These are phyloP conservation scores for Oncorhynchus gorbuscha DNA, from an alignment of 2,113 vertebrate species.

Conservation along the genomic window DNA sequence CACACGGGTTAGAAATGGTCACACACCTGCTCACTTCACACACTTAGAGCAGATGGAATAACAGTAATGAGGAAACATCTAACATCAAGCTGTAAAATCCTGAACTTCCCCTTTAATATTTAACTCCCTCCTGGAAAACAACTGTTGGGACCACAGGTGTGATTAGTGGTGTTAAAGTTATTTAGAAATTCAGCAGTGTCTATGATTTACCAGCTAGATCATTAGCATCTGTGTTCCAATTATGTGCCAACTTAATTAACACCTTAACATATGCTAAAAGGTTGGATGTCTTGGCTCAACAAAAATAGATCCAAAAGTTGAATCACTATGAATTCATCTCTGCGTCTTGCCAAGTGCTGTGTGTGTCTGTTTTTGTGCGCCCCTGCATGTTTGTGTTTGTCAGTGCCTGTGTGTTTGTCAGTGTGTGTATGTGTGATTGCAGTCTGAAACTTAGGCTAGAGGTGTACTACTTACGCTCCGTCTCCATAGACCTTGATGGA, in stretches of 20 bases:
- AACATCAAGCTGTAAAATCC: too few relatives aligned
- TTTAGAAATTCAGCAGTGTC: too few relatives aligned
- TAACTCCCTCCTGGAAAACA: too few relatives aligned
- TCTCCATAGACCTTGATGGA: slow-evolving; percentile 88
- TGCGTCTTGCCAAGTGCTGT: background rate
- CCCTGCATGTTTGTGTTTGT: background rate
- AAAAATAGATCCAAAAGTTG: too few relatives aligned
- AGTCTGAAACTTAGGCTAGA: background rate
- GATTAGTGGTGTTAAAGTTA: too few relatives aligned
- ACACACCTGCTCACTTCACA: too few relatives aligned
- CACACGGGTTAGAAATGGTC: background rate
- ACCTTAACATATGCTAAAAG: background rate
- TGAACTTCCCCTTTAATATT: too few relatives aligned
- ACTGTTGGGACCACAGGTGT: too few relatives aligned
- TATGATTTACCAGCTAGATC: too few relatives aligned
- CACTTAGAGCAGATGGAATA: background rate
- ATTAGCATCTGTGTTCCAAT: too few relatives aligned
- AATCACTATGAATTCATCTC: background rate
- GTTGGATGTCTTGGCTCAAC: background rate
- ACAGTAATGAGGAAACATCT: background rate
- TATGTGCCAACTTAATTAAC: background rate
- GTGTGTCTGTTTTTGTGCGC: background rate
- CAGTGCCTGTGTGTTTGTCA: background rate
- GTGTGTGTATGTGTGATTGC: background rate
- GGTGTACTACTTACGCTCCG: slow-evolving; percentile 79